phyloP scores from a whole-genome alignment of 1,140 invertebrate species.

The Sinella curviseta region DNA sequence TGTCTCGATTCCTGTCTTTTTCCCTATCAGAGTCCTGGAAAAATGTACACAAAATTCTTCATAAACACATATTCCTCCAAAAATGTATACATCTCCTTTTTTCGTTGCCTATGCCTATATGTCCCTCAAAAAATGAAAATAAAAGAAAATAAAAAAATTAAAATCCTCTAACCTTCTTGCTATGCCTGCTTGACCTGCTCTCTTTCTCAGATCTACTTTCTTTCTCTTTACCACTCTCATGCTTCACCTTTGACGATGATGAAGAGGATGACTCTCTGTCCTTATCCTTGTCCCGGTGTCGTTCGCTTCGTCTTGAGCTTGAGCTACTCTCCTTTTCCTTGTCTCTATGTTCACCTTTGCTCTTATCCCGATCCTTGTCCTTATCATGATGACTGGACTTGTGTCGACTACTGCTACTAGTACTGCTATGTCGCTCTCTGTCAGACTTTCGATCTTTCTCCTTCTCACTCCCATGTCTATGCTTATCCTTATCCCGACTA shows the following conservation, averaged over 20 bases:
- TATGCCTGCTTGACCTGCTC: neutral
- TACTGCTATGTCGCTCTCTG: slow-evolving; percentile 51
- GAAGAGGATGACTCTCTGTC: neutral
- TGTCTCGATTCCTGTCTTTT: neutral
- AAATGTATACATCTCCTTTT: too few species aligned
- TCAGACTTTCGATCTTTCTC: slow-evolving; percentile 47
- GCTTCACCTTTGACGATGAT: slow-evolving; percentile 20
- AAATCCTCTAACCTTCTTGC: neutral
- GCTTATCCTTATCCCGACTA: slow-evolving; percentile 51
- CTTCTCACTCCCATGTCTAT: slow-evolving; percentile 46
- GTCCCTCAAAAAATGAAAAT: slow-evolving; percentile 3
- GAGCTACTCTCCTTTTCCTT: neutral
- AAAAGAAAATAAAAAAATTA: slow-evolving; percentile 13
- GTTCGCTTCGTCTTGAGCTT: neutral
- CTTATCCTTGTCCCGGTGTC: slow-evolving; percentile 31
- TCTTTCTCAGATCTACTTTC: slow-evolving; percentile 8
- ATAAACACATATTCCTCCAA: too few species aligned
- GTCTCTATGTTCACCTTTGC: neutral
- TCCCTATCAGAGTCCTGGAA: neutral
- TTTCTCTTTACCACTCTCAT: slow-evolving; percentile 11
- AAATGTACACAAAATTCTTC: neutral
- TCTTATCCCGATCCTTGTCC: slow-evolving; percentile 41
- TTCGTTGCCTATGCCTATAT: too few species aligned
- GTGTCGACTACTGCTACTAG: slow-evolving; percentile 52
- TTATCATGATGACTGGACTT: slow-evolving; percentile 21